Base-by-base conservation (phyloP, 2,797 vertebrate genomes). In the Eutrigla gurnardus region DNA sequence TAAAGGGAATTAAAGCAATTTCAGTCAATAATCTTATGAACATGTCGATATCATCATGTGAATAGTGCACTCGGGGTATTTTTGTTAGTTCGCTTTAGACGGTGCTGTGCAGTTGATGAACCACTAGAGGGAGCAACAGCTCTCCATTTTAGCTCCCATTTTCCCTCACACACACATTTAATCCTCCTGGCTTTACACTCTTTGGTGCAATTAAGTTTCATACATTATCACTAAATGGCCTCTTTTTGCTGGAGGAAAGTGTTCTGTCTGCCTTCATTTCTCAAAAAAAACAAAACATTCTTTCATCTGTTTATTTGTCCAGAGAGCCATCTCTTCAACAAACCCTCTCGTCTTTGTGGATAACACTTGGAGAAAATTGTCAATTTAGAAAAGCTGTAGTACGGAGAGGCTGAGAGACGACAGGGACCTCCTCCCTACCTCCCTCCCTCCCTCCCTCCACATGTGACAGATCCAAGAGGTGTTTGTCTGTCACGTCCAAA, bases 101-200 rank as follows among this genome's bases (percentile, higher is more conserved):
- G 45, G n/a, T 52, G 5, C 57, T 37, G 0, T 65, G 14, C 7
- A 42, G 11, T n/a, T 35, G 11, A 2, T 49, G n/a, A 73, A 65
- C 81, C 89, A 86, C 86, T 85, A 91, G 90, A 86, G 80, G 86
- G 88, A 57, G 85, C 3, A 60, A 33, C 36, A 87, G 72, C 43
- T 39, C 18, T 84, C 58, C 78, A 65, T 84, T 78, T 3, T 0
- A 7, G 4, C 9, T 3, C 46, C 37, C 37, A 9, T 6, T 42
- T 49, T 42, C 33, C 45, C 25, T 15, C 40, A 7, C 55, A 52
- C 7, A 52, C 36, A 55, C 9, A 46, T 1, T 6, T 14, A 64
- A 18, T 33, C 49, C 33, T 7, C 15, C 9, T 43, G 32, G 7
- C 39, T 77, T 60, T 17, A 36, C 52, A 11, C 57, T 52, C 42